Evolutionary conservation across 2,113 vertebrate genomes (phyloP).

Genomic region (Perccottus glenii): DNA sequence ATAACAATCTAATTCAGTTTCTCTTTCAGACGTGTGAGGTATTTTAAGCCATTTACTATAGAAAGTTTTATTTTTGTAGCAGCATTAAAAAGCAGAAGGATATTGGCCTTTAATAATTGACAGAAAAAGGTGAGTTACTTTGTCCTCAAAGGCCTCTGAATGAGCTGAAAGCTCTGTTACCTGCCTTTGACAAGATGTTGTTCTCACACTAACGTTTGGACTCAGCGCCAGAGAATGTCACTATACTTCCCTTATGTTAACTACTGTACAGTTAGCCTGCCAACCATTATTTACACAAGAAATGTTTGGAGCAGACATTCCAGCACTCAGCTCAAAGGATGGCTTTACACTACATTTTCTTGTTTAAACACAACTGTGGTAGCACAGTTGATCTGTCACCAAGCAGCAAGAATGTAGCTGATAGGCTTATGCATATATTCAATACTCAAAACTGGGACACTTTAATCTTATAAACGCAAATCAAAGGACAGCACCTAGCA

Average conservation of each 20-base stretch:
- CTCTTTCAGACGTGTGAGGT: neutral
- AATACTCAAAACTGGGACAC: no score
- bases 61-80: neutral
- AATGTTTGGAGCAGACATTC: neutral
- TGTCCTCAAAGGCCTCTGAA: constrained; percentile 25
- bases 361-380: no score
- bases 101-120: constrained; percentile 47
- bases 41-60: no score
- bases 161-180: constrained; percentile 41
- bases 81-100: neutral
- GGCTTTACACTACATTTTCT: no score
- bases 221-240: neutral
- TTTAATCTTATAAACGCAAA: no score
- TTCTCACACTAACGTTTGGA: constrained; percentile 25
- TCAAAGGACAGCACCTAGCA: no score
- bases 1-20: no score
- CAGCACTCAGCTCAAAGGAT: neutral
- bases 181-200: constrained; percentile 21
- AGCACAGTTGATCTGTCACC: no score
- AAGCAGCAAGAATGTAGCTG: no score
- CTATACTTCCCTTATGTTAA: neutral
- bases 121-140: constrained; percentile 33
- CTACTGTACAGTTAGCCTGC: neutral
- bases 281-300: neutral
- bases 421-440: no score